Evolutionary conservation across 2,113 vertebrate species (phyloP).

Genomic region (Daphoenositta chrysoptera): DNA sequence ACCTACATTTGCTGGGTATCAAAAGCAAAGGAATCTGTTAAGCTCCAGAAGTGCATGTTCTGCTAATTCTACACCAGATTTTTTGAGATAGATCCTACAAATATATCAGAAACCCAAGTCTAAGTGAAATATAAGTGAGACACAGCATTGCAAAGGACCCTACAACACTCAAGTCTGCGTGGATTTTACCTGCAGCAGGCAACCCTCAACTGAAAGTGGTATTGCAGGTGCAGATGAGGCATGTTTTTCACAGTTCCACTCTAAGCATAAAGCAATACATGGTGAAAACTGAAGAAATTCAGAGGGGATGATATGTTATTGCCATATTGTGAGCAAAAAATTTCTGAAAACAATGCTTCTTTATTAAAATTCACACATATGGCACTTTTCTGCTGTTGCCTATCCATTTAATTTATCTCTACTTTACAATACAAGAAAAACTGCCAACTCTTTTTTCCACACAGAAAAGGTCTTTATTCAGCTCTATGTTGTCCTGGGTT

Average conservation of each 20-base stretch:
- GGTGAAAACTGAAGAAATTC: neutral
- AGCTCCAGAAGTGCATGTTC: neutral
- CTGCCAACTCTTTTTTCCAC: neutral
- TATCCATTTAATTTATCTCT: neutral
- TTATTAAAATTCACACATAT: neutral
- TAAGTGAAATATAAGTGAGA: neutral
- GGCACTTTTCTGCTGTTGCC: neutral
- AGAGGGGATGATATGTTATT: neutral
- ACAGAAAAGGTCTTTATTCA: neutral
- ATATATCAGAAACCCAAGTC: neutral
- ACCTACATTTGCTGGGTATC: neutral
- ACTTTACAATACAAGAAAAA: neutral
- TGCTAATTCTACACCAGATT: neutral
- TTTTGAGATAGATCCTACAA: neutral
- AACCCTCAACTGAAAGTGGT: neutral
- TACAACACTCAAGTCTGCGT: neutral
- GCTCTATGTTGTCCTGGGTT: neutral
- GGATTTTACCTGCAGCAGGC: neutral
- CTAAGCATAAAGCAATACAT: neutral
- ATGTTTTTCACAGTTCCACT: neutral
- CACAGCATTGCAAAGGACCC: neutral
- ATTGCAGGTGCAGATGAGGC: neutral
- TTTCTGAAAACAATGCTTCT: neutral
- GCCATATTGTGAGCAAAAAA: neutral
- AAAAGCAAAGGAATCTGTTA: neutral